Base-by-base conservation (phyloP, 2,113 vertebrate genomes). In the Malurus cyaneus region DNA sequence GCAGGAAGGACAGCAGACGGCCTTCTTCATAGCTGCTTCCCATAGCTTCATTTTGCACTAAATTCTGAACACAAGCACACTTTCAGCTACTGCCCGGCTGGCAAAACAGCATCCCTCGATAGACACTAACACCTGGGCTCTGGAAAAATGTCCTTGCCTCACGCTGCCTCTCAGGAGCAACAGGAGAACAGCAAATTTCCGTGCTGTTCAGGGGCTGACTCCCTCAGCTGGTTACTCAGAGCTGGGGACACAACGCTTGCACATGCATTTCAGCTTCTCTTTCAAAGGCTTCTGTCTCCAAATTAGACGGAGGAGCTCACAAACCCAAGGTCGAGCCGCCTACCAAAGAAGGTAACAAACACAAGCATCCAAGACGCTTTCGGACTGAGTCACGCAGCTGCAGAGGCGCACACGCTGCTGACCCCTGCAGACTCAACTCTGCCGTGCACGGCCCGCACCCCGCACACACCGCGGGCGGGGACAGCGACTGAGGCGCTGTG, bases 301-400 rank as follows among this genome's bases (percentile, higher is more conserved):
- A 8, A 12, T 0, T 2, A 54, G 76, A 65, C 24, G 41, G 14
- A 32, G 57, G 23, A 34, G 29, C 49, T 66, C 16, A 11, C 29
- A 60, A 39, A 50, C 4, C 14, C 6, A 11, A 28, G 47, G 47
- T 61, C 18, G 73, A 69, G 42, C 46, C 12, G 54, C 42, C 65
- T 49, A 9, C 64, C 50, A 52, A 52, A 34, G 54, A 32, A 41
- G 54, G 86, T 3, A n/a, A 61, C 64, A 28, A 61, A 36, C 1
- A 14, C 64, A 2, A n/a, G 7, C 31, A 11, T 0, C 26, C 64
- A 3, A 11, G 29, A 1, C 8, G 56, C 67, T 36, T 56, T 34
- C 2, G 1, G 20, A 1, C 5, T 1, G 61, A 12, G 11, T 31
- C 24, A 6, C 6, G 12, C 11, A 5, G 3, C 6, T 12, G 54